Percentiles rank a stretch among this genome's conserved stretches.
Conservation (phyloP, 2,113 vertebrate species). For the Cyphomyrus plagiostoma region DNA sequence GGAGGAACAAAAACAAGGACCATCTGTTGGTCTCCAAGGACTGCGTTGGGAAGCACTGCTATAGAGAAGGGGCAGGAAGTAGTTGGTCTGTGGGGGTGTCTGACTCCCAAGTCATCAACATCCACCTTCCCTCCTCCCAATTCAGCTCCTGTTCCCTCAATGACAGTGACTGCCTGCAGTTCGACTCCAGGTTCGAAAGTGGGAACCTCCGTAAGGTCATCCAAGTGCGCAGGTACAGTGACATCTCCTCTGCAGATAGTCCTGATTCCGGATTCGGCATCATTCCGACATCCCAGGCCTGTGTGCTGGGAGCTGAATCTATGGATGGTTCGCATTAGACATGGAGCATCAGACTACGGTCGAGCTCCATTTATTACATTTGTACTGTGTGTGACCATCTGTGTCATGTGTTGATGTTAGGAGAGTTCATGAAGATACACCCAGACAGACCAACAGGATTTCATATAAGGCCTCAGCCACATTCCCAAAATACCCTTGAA, state of each 20-base stretch:
- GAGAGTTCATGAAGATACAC: not conserved
- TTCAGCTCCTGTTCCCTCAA: slow-evolving; percentile 48
- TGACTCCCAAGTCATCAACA: not conserved
- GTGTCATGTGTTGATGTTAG: not conserved
- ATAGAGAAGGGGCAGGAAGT: not conserved
- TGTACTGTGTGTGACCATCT: not conserved
- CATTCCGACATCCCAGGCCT: slow-evolving; percentile 4
- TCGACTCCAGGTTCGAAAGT: slow-evolving; percentile 81
- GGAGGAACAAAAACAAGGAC: not conserved
- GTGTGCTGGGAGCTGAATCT: not conserved
- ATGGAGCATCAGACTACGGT: not conserved
- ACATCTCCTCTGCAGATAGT: not conserved
- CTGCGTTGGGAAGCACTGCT: not conserved
- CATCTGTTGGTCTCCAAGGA: not conserved
- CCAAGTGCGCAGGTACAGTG: slow-evolving; percentile 75
- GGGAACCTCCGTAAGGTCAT: slow-evolving; percentile 85
- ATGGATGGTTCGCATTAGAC: not conserved
- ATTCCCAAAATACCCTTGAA: not conserved
- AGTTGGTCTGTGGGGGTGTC: not conserved
- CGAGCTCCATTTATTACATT: not conserved
- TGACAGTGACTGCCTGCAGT: slow-evolving; percentile 56
- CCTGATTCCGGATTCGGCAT: not conserved
- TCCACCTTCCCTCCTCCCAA: not conserved
- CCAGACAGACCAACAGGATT: not conserved
- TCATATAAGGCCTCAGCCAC: not conserved